These are phyloP conservation scores for Sabatieria punctata DNA, from an alignment of 2,888 invertebrate species.

Conservation along the genomic window DNA sequence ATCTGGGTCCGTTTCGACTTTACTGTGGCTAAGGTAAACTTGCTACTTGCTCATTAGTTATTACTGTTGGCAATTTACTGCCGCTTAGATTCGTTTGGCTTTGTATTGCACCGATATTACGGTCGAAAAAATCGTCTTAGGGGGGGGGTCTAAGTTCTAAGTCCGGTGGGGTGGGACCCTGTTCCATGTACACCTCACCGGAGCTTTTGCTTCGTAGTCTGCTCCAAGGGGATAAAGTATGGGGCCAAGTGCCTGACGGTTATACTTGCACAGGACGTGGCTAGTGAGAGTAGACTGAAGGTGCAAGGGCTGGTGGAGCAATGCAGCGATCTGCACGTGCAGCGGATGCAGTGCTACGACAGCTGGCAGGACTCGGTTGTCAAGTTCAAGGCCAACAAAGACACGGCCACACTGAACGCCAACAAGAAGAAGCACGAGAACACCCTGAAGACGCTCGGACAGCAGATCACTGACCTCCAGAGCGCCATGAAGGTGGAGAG, in stretches of 20 bases:
- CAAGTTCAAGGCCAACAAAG: slow-evolving; percentile 44
- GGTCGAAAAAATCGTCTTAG: too few relatives aligned
- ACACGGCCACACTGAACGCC: slow-evolving; percentile 16
- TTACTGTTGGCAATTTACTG: too few relatives aligned
- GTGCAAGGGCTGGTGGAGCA: slow-evolving; percentile 40
- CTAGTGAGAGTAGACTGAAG: slow-evolving; percentile 39
- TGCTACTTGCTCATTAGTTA: too few relatives aligned
- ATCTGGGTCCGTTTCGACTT: slow-evolving; percentile 88
- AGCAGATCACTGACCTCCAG: slow-evolving; percentile 40
- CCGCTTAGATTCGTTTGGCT: too few relatives aligned
- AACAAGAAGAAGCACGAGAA: slow-evolving; percentile 43
- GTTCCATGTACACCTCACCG: too few relatives aligned
- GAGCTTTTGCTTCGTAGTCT: too few relatives aligned
- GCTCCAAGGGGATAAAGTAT: too few relatives aligned
- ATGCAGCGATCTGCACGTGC: slow-evolving; percentile 44
- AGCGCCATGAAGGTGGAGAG: slow-evolving; percentile 43
- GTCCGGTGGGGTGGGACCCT: too few relatives aligned
- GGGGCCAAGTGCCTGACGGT: too few relatives aligned
- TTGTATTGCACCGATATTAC: too few relatives aligned
- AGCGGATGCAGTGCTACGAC: slow-evolving; percentile 44
- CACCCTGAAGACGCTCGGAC: slow-evolving; percentile 44
- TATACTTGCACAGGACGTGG: too few relatives aligned
- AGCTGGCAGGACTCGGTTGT: slow-evolving; percentile 45
- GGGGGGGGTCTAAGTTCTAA: too few relatives aligned
- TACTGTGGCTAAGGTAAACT: slow-evolving; percentile 55